Percentiles rank a stretch among this genome's conserved stretches.
Conservation (phyloP, 2,888 invertebrate species). For the Aphodius sticticus region DNA sequence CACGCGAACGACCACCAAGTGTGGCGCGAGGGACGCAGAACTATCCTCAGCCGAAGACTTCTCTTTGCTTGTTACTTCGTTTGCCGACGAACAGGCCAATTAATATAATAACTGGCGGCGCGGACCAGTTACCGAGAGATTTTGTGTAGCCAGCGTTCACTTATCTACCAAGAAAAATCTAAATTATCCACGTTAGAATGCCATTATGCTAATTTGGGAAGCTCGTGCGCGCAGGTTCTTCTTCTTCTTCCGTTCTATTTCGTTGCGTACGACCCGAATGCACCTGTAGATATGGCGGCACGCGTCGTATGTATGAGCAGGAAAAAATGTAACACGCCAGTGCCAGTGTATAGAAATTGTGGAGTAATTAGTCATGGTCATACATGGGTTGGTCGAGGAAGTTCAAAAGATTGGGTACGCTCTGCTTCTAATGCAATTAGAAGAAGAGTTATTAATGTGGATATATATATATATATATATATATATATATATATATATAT, state of each 20-base stretch:
- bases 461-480: too few species aligned
- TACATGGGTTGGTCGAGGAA: neutral
- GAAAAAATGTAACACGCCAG: neutral
- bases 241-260: conserved; percentile 5
- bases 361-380: neutral
- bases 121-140: neutral
- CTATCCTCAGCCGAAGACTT: neutral
- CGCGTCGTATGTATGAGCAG: neutral
- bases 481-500: too few species aligned
- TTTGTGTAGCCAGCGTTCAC: conserved; percentile 4
- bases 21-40: conserved; percentile 16
- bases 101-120: conserved; percentile 25
- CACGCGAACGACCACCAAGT: conserved; percentile 35
- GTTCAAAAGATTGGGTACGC: neutral
- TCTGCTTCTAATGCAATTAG: neutral
- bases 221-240: conserved; percentile 5
- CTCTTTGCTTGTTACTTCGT: neutral
- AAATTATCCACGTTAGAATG: neutral
- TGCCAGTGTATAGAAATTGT: conserved; percentile 9
- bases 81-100: conserved; percentile 20
- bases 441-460: neutral
- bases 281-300: neutral
- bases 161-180: neutral
- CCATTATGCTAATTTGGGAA: neutral
- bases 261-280: neutral